Conservation (phyloP, 2,888 invertebrate species). For the Sphaerophoria rueppellii region DNA sequence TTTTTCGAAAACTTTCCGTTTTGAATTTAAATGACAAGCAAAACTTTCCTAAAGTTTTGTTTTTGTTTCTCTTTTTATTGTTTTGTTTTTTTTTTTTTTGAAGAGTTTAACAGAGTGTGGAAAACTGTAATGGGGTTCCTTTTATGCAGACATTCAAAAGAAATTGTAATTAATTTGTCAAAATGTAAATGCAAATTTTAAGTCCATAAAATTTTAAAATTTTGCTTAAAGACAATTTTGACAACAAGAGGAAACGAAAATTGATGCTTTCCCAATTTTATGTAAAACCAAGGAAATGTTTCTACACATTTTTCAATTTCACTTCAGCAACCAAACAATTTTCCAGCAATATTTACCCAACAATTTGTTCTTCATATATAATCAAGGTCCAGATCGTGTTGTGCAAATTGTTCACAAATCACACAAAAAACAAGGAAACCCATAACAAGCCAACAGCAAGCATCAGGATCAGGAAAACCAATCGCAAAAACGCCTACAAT, state of each 20-base stretch:
- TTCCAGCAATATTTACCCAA: not conserved
- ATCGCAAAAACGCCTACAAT: constrained; percentile 64
- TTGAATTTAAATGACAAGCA: constrained; percentile 28
- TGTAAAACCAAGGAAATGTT: not conserved
- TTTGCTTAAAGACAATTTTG: too few species aligned
- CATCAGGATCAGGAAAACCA: constrained; percentile 59
- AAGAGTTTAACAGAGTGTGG: not conserved
- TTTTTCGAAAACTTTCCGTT: constrained; percentile 33
- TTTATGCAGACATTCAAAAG: not conserved
- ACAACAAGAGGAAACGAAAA: not conserved
- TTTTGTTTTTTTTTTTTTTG: constrained; percentile 4
- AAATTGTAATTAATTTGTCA: not conserved
- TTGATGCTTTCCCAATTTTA: not conserved
- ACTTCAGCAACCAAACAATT: not conserved
- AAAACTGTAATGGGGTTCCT: not conserved
- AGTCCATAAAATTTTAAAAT: too few species aligned
- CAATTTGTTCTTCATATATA: constrained; percentile 49
- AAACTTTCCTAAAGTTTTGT: constrained; percentile 9
- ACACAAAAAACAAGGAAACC: constrained; percentile 47
- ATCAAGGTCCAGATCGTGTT: constrained; percentile 65
- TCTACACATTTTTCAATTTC: not conserved
- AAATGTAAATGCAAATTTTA: not conserved
- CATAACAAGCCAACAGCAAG: not conserved
- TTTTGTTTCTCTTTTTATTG: not conserved
- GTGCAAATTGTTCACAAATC: constrained; percentile 64